phyloP scores from a whole-genome alignment of 2,797 vertebrate species.

The Etheostoma nigrum region DNA sequence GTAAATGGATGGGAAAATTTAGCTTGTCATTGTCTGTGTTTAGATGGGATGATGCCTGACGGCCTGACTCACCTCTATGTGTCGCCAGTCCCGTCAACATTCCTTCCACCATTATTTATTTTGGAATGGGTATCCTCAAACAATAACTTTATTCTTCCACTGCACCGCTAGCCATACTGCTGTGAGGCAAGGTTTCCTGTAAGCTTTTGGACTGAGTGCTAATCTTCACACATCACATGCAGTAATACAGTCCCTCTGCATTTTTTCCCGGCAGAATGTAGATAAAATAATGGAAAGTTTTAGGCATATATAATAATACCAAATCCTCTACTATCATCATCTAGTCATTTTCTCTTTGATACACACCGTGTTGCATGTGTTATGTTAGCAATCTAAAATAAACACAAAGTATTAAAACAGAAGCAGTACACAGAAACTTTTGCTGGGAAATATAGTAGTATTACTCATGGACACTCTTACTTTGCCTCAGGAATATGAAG shows the following conservation, averaged over 20 bases:
- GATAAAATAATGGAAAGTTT: constrained; percentile 32
- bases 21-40: constrained; percentile 60
- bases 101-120: constrained; percentile 56
- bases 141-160: constrained; percentile 11
- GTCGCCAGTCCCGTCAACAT: constrained; percentile 68
- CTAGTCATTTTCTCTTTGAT: neutral
- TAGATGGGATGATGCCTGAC: constrained; percentile 28
- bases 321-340: neutral
- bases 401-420: constrained; percentile 16
- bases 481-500: constrained; percentile 5
- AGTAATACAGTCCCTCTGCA: constrained; percentile 13
- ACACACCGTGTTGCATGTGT: neutral
- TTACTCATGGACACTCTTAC: neutral
- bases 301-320: neutral
- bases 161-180: neutral
- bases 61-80: constrained; percentile 57
- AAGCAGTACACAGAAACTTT: constrained; percentile 9
- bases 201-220: neutral
- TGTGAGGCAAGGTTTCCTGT: constrained; percentile 49
- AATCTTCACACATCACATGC: constrained; percentile 55
- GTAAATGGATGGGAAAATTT: constrained; percentile 69
- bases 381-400: constrained; percentile 2
- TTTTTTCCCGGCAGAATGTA: constrained; percentile 38
- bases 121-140: constrained; percentile 46
- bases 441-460: neutral